These are phyloP conservation scores for Grus americana DNA, from an alignment of 2,113 vertebrate species.

Conservation along the genomic window DNA sequence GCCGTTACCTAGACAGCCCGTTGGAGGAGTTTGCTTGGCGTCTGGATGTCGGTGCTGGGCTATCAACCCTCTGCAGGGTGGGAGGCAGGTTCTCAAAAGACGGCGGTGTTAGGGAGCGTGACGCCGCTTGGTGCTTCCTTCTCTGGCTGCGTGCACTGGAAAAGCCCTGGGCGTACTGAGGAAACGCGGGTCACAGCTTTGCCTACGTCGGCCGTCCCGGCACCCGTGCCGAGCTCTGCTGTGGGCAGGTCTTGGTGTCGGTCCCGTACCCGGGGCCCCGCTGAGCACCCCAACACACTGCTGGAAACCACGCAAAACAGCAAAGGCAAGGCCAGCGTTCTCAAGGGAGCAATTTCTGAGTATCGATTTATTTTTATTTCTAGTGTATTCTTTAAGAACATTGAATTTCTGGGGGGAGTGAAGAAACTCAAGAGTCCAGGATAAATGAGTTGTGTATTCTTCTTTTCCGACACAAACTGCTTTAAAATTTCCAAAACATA, in stretches of 20 bases:
- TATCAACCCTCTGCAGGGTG: background rate
- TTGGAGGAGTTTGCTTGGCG: background rate
- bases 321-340: background rate
- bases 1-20: background rate
- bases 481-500: background rate
- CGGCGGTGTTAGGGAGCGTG: no score
- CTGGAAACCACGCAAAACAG: background rate
- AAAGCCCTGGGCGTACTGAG: background rate
- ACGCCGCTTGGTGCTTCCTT: background rate
- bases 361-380: background rate
- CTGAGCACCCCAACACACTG: background rate
- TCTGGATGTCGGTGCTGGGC: background rate
- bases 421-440: background rate
- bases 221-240: background rate
- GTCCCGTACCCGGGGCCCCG: background rate
- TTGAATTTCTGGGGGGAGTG: background rate
- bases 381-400: background rate
- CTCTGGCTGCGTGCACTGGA: background rate
- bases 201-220: background rate
- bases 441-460: background rate
- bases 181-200: background rate
- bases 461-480: background rate
- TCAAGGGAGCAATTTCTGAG: background rate
- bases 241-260: background rate
- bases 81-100: background rate